A percentile compares a stretch with the other conserved stretches of the same genome.
phyloP scores from a whole-genome alignment of 1,140 invertebrate genomes.

The Mamestra configurata region DNA sequence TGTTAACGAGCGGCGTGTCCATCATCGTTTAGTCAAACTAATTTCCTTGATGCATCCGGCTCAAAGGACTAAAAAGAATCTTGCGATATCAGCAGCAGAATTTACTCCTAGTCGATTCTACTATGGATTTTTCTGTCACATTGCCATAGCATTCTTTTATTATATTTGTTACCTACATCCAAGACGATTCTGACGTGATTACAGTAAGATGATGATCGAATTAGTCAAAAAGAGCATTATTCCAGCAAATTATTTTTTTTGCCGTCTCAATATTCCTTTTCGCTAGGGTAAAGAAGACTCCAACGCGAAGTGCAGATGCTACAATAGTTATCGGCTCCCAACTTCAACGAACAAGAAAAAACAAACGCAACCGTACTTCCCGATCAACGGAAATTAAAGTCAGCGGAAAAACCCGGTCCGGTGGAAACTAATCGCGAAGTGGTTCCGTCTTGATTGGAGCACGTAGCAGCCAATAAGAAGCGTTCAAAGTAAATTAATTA shows the following conservation, averaged over 20 bases:
- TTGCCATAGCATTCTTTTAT: too few relatives aligned
- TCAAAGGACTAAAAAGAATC: constrained; percentile 7
- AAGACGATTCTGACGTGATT: too few relatives aligned
- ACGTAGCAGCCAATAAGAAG: constrained; percentile 47
- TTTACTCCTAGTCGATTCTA: too few relatives aligned
- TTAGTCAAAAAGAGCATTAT: too few relatives aligned
- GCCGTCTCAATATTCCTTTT: not conserved
- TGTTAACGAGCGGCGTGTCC: constrained; percentile 24
- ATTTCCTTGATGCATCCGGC: not conserved
- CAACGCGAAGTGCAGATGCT: not conserved
- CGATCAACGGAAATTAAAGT: constrained; percentile 46
- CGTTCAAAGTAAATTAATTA: constrained; percentile 50
- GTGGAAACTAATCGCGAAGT: constrained; percentile 37
- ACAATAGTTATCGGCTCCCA: not conserved
- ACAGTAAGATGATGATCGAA: too few relatives aligned
- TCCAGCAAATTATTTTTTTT: not conserved
- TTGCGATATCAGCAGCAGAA: not conserved
- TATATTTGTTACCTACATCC: too few relatives aligned
- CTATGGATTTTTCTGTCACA: too few relatives aligned
- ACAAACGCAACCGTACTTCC: not conserved
- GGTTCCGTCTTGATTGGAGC: constrained; percentile 39
- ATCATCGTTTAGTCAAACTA: constrained; percentile 38
- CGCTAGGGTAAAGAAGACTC: not conserved
- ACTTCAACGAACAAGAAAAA: constrained; percentile 1
- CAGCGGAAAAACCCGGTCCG: constrained; percentile 1